These are phyloP conservation scores for Lottia gigantea DNA, from an alignment of 2,888 invertebrate species.

Conservation along the genomic window DNA sequence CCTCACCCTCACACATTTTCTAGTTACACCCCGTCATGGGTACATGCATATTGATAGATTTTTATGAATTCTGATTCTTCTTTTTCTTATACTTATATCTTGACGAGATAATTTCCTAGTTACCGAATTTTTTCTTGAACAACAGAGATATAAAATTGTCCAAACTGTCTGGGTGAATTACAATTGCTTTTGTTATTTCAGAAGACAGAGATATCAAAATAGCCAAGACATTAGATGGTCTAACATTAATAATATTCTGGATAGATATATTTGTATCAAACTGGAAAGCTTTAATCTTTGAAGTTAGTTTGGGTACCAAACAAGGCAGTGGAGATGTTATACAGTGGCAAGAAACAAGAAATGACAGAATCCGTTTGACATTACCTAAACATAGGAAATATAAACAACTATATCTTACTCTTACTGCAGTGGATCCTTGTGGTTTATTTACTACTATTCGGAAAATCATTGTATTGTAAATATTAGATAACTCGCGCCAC, in stretches of 20 bases:
- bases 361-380: not conserved
- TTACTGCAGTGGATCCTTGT: conserved; percentile 6
- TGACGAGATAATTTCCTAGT: no score
- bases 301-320: not conserved
- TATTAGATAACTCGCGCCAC: no score
- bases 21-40: no score
- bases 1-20: no score
- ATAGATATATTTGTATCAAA: not conserved
- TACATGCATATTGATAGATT: no score
- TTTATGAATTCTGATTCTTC: no score
- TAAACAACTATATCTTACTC: not conserved
- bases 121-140: no score
- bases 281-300: not conserved
- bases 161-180: no score
- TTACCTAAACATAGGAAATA: not conserved
- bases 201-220: no score
- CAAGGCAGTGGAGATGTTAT: not conserved
- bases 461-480: not conserved
- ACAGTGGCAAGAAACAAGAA: conserved; percentile 1
- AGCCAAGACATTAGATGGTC: not conserved
- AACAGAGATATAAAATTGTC: no score
- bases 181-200: no score
- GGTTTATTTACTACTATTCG: not conserved
- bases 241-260: not conserved
- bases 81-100: no score